Evolutionary conservation across 2,113 vertebrate genomes (phyloP).

Genomic region (Oreotrochilus melanogaster): DNA sequence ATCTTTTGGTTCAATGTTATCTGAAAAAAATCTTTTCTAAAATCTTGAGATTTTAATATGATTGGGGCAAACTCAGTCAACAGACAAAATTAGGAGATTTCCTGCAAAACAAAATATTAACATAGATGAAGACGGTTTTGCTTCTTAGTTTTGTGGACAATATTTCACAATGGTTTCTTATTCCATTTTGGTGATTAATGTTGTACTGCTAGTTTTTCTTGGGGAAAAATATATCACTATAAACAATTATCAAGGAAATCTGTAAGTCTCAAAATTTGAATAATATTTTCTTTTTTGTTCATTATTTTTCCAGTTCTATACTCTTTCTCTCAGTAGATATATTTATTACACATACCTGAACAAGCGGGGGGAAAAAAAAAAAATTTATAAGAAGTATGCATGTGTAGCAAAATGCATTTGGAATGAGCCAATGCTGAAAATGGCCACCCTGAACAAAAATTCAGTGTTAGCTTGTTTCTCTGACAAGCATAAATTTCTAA

Average conservation of each 20-base stretch:
- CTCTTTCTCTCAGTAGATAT: neutral
- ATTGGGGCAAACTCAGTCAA: neutral
- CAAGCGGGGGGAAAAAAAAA: neutral
- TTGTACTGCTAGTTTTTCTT: neutral
- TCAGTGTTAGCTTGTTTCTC: neutral
- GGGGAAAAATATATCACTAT: neutral
- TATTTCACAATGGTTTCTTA: neutral
- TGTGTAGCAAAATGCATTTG: neutral
- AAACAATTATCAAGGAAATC: neutral
- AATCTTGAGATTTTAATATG: neutral
- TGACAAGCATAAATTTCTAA: neutral
- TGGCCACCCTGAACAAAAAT: neutral
- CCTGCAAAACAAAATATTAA: neutral
- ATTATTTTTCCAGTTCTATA: neutral
- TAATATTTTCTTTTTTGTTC: neutral
- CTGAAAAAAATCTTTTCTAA: neutral
- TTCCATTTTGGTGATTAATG: neutral
- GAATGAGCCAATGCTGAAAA: neutral
- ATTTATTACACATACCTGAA: neutral
- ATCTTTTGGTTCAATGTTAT: neutral
- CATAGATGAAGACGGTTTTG: neutral
- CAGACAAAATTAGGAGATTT: neutral
- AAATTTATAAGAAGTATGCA: accelerated
- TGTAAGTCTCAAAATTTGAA: neutral
- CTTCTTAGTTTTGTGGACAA: neutral